These are phyloP conservation scores for Magallana nippona DNA, from an alignment of 2,888 invertebrate species.

Conservation along the genomic window DNA sequence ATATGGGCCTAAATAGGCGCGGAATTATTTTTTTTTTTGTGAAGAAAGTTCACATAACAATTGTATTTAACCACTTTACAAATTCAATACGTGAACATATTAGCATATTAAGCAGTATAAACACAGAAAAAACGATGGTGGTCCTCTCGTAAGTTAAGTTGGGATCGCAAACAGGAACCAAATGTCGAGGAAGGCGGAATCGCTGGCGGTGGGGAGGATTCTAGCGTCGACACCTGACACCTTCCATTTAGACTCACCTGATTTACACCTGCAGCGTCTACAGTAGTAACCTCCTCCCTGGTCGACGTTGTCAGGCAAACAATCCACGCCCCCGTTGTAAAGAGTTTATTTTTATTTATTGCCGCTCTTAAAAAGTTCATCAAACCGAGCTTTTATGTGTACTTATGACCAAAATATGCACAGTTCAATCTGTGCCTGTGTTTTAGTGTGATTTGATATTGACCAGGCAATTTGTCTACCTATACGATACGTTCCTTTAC, in stretches of 20 bases:
- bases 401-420: constrained; percentile 32
- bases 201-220: background rate
- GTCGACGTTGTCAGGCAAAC: background rate
- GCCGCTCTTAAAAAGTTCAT: constrained; percentile 27
- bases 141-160: background rate
- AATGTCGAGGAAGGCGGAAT: background rate
- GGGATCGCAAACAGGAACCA: constrained; percentile 4
- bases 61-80: too few species aligned
- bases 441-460: constrained; percentile 35
- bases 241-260: constrained; percentile 7
- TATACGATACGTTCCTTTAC: background rate
- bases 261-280: constrained; percentile 1
- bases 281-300: background rate
- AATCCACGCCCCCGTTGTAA: constrained; percentile 10
- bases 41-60: too few species aligned
- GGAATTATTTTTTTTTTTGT: too few species aligned
- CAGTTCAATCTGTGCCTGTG: constrained; percentile 12
- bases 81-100: too few species aligned
- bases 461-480: constrained; percentile 26
- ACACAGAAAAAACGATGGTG: background rate
- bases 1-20: background rate
- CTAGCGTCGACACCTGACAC: constrained; percentile 18
- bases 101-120: background rate
- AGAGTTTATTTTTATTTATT: constrained; percentile 17
- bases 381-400: constrained; percentile 12